phyloP scores from a whole-genome alignment of 2,888 invertebrate species.

The Slavum lentiscoides region DNA sequence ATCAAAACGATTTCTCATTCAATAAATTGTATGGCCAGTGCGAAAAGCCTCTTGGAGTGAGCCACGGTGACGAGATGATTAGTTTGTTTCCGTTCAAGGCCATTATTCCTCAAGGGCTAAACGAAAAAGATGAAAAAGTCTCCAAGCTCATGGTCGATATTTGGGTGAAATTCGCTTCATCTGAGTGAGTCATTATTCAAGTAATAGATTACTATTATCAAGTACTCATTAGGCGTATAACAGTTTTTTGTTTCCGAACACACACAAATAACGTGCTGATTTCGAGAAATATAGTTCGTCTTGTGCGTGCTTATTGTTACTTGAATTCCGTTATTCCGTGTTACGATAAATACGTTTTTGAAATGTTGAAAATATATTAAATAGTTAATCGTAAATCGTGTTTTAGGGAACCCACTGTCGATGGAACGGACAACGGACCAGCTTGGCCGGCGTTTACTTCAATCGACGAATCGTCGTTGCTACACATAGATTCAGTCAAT shows the following conservation, averaged over 20 bases:
- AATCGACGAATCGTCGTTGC: slow-evolving; percentile 16
- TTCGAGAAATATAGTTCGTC: too few relatives aligned
- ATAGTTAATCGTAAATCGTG: not conserved
- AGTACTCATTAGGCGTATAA: too few relatives aligned
- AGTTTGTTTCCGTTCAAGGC: slow-evolving; percentile 37
- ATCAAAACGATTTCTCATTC: slow-evolving; percentile 14
- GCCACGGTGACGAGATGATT: slow-evolving; percentile 51
- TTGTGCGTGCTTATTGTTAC: too few relatives aligned
- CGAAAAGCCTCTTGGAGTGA: slow-evolving; percentile 28
- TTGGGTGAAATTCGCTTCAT: slow-evolving; percentile 43
- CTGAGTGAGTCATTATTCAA: slow-evolving; percentile 27
- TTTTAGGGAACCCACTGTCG: slow-evolving; percentile 36
- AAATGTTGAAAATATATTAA: not conserved
- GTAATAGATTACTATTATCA: too few relatives aligned
- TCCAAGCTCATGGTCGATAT: slow-evolving; percentile 43
- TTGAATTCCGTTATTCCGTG: too few relatives aligned
- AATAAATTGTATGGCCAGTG: slow-evolving; percentile 7
- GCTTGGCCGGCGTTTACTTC: slow-evolving; percentile 42
- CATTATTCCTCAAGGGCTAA: not conserved
- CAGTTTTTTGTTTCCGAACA: too few relatives aligned
- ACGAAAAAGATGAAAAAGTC: slow-evolving; percentile 25
- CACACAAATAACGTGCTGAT: too few relatives aligned
- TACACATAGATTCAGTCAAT: slow-evolving; percentile 19
- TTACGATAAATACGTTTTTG: too few relatives aligned
- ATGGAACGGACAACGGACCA: slow-evolving; percentile 5